phyloP scores from a whole-genome alignment of 2,113 vertebrate genomes.

The Pitta sordida region DNA sequence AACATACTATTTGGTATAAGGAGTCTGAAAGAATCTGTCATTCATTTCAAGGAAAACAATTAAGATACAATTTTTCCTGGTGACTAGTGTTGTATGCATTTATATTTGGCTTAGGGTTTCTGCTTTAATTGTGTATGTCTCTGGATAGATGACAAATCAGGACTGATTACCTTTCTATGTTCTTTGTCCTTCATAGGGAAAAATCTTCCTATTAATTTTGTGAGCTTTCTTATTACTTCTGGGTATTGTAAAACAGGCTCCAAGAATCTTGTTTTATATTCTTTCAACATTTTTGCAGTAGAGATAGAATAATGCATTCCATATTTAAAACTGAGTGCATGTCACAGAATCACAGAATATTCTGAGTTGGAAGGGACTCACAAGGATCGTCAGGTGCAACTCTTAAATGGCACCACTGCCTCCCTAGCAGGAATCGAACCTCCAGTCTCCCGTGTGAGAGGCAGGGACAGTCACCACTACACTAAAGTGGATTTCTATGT shows the following conservation, averaged over 20 bases:
- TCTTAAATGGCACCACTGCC: too few relatives aligned
- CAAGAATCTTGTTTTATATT: background rate
- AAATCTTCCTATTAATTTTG: background rate
- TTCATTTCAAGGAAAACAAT: background rate
- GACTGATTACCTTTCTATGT: background rate
- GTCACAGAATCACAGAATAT: too few relatives aligned
- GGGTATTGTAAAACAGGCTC: background rate
- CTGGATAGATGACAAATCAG: background rate
- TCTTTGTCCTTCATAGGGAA: background rate
- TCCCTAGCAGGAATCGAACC: too few relatives aligned
- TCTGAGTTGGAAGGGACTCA: too few relatives aligned
- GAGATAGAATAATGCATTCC: background rate
- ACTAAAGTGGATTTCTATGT: too few relatives aligned
- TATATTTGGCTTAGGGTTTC: accelerated
- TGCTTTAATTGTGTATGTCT: background rate
- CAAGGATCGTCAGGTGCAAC: too few relatives aligned
- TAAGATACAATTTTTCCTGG: background rate
- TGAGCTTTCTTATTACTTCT: background rate
- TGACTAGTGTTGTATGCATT: background rate
- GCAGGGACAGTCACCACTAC: too few relatives aligned
- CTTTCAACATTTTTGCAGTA: background rate
- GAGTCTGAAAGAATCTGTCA: background rate
- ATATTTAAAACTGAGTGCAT: background rate
- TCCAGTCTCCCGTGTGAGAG: too few relatives aligned
- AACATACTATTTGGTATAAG: background rate